Evolutionary conservation across 2,888 invertebrate genomes (phyloP).

Genomic region (Pyrrhosoma nymphula): DNA sequence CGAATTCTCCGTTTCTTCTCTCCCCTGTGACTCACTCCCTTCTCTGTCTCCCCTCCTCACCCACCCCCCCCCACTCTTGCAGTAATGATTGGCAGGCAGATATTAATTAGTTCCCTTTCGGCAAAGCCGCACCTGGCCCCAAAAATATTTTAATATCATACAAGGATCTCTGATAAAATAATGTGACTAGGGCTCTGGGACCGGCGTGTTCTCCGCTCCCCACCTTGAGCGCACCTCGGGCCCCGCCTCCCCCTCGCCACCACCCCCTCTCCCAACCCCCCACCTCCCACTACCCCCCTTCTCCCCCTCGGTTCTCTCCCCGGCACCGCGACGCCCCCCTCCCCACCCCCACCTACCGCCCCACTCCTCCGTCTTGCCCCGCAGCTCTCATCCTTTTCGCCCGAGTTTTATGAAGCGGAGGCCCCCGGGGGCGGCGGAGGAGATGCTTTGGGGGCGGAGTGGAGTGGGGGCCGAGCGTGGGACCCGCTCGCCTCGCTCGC

Average conservation of each 20-base stretch:
- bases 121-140: slow-evolving; percentile 72
- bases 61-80: slow-evolving; percentile 61
- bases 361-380: slow-evolving; percentile 3
- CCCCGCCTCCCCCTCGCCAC: neutral
- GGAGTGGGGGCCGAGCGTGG: neutral
- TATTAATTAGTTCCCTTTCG: slow-evolving; percentile 73
- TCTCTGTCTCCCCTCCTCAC: slow-evolving; percentile 30
- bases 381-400: slow-evolving; percentile 38
- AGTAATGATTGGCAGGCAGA: slow-evolving; percentile 73
- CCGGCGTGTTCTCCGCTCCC: slow-evolving; percentile 29
- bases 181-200: slow-evolving; percentile 71
- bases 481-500: neutral
- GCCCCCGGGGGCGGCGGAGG: neutral
- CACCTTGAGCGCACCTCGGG: neutral
- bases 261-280: neutral
- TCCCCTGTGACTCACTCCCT: slow-evolving; percentile 11
- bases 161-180: slow-evolving; percentile 72
- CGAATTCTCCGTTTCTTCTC: slow-evolving; percentile 65
- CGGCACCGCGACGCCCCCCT: neutral
- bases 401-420: slow-evolving; percentile 55
- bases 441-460: too few species aligned
- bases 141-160: slow-evolving; percentile 74
- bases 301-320: neutral
- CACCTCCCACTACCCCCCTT: neutral
- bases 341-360: neutral